Percentiles rank a stretch among this genome's conserved stretches.
Conservation (phyloP, 2,888 invertebrate species). For the Leptinotarsa peninsularis region DNA sequence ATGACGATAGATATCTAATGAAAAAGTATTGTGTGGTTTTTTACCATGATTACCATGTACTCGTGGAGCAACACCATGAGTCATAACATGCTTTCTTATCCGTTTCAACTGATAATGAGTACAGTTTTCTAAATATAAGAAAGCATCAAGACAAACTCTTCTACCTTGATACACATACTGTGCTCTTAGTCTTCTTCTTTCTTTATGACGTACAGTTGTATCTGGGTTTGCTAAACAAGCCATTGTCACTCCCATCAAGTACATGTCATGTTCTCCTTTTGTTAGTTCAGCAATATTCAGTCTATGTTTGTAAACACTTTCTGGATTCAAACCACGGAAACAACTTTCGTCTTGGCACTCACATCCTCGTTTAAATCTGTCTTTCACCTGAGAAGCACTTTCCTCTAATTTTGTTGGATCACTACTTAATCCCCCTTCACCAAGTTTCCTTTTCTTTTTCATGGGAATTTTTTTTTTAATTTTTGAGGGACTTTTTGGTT, state of each 20-base stretch:
- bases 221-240: conserved; percentile 82
- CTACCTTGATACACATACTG: conserved; percentile 84
- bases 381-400: conserved; percentile 76
- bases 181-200: conserved; percentile 77
- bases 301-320: conserved; percentile 80
- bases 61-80: conserved; percentile 81
- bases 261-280: conserved; percentile 87
- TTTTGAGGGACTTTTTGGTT: conserved; percentile 67
- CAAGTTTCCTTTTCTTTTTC: conserved; percentile 69
- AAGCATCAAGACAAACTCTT: conserved; percentile 82
- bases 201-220: conserved; percentile 78
- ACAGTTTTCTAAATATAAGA: conserved; percentile 82
- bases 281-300: conserved; percentile 84
- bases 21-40: conserved; percentile 84
- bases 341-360: conserved; percentile 83
- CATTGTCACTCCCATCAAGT: conserved; percentile 87
- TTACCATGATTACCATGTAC: conserved; percentile 85
- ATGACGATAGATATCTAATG: conserved; percentile 81
- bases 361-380: conserved; percentile 78
- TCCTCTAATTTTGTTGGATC: conserved; percentile 78
- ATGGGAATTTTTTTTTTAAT: conserved; percentile 62
- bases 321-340: conserved; percentile 79
- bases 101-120: conserved; percentile 83
- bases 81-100: conserved; percentile 82
- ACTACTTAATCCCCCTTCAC: conserved; percentile 55